Conservation (phyloP, 2,888 invertebrate genomes). For the Meandrusa payeni region DNA sequence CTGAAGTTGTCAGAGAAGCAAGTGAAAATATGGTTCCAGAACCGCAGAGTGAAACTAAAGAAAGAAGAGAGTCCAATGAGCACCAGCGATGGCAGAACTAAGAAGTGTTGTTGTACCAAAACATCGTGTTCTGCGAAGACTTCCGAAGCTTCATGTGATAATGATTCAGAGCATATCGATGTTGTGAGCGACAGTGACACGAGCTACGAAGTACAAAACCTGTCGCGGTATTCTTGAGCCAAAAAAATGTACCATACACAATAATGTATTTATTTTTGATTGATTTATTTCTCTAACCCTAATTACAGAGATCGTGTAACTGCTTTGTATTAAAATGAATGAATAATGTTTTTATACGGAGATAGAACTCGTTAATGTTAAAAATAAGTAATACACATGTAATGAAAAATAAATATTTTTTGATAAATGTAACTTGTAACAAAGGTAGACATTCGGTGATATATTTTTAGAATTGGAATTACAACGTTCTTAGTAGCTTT, state of each 20-base stretch:
- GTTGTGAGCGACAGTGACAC: constrained; percentile 68
- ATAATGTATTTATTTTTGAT: constrained; percentile 4
- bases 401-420: no score
- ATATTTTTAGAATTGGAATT: no score
- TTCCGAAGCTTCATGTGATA: constrained; percentile 53
- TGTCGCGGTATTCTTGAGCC: constrained; percentile 52
- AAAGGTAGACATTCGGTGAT: no score
- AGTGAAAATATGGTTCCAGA: constrained; percentile 98
- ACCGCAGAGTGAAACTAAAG: constrained; percentile 95
- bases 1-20: constrained; percentile 95
- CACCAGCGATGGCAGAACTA: constrained; percentile 46
- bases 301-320: no score
- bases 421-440: no score
- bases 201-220: constrained; percentile 56
- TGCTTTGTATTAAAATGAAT: no score
- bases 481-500: no score
- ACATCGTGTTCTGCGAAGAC: constrained; percentile 52
- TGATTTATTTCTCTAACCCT: no score
- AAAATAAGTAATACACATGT: no score
- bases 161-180: constrained; percentile 67
- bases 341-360: no score
- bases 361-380: no score
- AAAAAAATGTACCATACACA: neutral
- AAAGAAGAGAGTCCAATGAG: constrained; percentile 87
- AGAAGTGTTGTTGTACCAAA: constrained; percentile 65